Evolutionary conservation across 2,113 vertebrate species (phyloP).

Genomic region (Prionailurus bengalensis): DNA sequence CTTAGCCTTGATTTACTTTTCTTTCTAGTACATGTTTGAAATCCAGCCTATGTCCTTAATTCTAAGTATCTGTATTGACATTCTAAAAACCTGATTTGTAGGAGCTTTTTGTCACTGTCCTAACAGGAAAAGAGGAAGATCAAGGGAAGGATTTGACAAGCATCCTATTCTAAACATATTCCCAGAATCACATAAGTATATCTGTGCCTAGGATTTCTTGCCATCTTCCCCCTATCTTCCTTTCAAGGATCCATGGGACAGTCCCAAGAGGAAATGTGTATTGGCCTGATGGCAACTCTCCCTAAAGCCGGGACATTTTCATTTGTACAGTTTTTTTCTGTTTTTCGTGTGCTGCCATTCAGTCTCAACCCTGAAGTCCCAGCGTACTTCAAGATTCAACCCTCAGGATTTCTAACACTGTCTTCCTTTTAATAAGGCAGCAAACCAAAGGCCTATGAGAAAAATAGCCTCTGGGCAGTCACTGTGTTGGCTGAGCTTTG

Average conservation of each 20-base stretch:
- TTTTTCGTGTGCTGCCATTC: neutral
- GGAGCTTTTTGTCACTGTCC: neutral
- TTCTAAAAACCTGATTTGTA: neutral
- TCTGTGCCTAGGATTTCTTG: neutral
- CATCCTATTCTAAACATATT: neutral
- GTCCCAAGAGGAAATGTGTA: neutral
- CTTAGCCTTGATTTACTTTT: neutral
- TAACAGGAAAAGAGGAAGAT: neutral
- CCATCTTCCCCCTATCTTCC: accelerated
- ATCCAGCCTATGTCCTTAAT: neutral
- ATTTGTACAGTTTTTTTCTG: neutral
- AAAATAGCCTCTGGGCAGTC: neutral
- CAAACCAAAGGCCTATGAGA: neutral
- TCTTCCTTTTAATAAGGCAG: neutral
- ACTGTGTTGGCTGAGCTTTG: neutral
- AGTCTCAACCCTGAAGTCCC: neutral
- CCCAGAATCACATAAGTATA: neutral
- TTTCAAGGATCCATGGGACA: neutral
- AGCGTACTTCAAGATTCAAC: neutral
- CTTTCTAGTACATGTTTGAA: neutral
- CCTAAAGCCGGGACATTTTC: neutral
- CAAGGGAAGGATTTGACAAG: neutral
- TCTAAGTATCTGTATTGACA: neutral
- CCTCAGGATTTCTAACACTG: neutral
- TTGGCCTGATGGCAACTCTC: neutral